These are phyloP conservation scores for Theonella swinhoei DNA, from an alignment of 37 sponge, comb jelly and placozoan genomes.

Conservation along the genomic window DNA sequence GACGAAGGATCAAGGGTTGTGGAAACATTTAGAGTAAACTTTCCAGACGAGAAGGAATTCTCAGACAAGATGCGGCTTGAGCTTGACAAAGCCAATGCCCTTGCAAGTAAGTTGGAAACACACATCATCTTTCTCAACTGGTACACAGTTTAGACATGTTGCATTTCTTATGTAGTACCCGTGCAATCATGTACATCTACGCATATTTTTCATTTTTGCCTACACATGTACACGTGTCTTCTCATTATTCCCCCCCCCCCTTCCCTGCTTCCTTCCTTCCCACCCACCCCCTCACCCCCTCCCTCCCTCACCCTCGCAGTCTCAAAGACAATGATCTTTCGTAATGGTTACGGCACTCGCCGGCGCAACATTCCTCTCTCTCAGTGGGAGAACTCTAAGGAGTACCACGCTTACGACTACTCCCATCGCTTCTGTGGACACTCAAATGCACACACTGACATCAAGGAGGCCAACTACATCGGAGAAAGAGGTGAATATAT, in stretches of 20 bases:
- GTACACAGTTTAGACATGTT: background rate
- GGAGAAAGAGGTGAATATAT: conserved; percentile 85
- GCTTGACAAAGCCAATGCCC: background rate
- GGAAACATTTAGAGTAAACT: background rate
- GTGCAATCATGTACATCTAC: background rate
- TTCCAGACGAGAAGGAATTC: conserved; percentile 16
- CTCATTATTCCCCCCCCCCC: background rate
- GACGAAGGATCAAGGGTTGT: conserved; percentile 12
- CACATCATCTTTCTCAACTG: no score
- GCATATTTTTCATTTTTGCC: background rate
- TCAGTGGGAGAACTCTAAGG: conserved; percentile 34
- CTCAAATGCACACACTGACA: conserved; percentile 95
- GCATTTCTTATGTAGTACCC: background rate
- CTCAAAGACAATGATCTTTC: background rate
- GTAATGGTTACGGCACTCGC: conserved; percentile 2
- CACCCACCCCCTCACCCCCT: background rate
- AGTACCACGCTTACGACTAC: conserved; percentile 64
- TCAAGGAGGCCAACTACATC: conserved; percentile 95
- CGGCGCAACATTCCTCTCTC: background rate
- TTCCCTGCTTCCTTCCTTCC: background rate
- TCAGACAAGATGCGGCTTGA: background rate
- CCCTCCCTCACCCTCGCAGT: background rate
- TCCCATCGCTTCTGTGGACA: conserved; percentile 79
- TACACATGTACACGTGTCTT: background rate
- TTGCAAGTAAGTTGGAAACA: background rate